A percentile compares a stretch with the other conserved stretches of the same genome.
phyloP scores from a whole-genome alignment of 1,140 invertebrate species.

The Tigriopus japonicus region DNA sequence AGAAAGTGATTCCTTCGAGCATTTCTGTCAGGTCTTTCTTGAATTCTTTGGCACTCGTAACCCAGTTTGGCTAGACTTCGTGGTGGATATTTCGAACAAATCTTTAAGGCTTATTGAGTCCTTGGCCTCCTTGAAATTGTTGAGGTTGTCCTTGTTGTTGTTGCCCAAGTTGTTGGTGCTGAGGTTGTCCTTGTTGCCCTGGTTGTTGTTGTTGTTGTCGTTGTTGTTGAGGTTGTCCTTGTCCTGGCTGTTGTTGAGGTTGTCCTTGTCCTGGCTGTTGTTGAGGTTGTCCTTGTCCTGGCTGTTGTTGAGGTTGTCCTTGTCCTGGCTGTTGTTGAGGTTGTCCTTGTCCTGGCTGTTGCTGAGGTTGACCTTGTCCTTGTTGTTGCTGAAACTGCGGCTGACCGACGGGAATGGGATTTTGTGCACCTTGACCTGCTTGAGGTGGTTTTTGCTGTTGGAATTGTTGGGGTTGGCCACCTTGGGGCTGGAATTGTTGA shows the following conservation, averaged over 20 bases:
- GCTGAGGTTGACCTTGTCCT: conserved; percentile 3
- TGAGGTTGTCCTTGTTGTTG: background rate
- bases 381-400: no score
- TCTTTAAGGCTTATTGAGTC: background rate
- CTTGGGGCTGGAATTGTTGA: background rate
- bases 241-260: background rate
- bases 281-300: background rate
- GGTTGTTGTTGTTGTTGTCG: no score
- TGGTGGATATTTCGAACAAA: background rate
- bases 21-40: no score
- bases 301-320: background rate
- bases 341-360: background rate
- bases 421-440: background rate
- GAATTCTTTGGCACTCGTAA: no score
- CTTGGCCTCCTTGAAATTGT: background rate
- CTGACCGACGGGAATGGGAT: background rate
- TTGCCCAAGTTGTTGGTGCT: no score
- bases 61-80: no score
- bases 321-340: background rate
- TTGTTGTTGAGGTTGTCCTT: no score
- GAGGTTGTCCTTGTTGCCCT: conserved; percentile 1
- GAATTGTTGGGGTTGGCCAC: background rate
- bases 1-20: no score
- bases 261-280: background rate
- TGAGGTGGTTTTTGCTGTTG: conserved; percentile 1